Base-by-base conservation (phyloP, 2,888 invertebrate species). In the Caenorhabditis virilis region DNA sequence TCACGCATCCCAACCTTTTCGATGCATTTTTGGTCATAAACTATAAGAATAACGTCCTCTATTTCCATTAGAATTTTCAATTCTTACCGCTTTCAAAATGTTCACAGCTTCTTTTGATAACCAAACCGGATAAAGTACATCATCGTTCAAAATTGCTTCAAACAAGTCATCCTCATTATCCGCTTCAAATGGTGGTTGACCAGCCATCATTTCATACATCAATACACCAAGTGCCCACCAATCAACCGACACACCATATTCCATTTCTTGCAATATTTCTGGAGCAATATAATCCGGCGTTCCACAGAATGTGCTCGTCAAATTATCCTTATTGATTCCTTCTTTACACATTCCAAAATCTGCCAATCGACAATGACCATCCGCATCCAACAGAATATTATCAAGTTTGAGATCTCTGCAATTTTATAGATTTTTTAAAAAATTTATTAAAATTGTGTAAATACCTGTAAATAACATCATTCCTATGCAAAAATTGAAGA, bases 81-180 rank as follows among this genome's bases (percentile, higher is more conserved):
- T 27, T 20, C 53, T 35, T 38, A 88, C 88, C 82, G 87, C 91
- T 87, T 92, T 92, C 41, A 93, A 87, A 84, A 92, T 92, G 78
- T 91, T 90, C 56, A 92, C 91, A 47, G 93, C 93, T 84, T 93
- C 92, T 82, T 90, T 90, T 75, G 90, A 90, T 52, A 93, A 86
- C 97, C 97, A 97, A 16, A 95, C 95, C 15, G 97, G 97, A 86
- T 97, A 98, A 20, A 95, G 88, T 53, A 98, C 97, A 86, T 98
- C 97, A 84, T 98, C 97, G 84, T 94, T 93, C 79, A 97, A 88
- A 84, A 98, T 98, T 72, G 93, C 69, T 54, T 98, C 95, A 87
- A 98, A 98, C 65, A 98, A 88, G 85, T 98, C 97, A 85, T 98
- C 97, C 86, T 98, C 98, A 87, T 97, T 97, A 86, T 98, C 97